phyloP scores from a whole-genome alignment of 2,113 vertebrate genomes.

The Siniperca chuatsi region DNA sequence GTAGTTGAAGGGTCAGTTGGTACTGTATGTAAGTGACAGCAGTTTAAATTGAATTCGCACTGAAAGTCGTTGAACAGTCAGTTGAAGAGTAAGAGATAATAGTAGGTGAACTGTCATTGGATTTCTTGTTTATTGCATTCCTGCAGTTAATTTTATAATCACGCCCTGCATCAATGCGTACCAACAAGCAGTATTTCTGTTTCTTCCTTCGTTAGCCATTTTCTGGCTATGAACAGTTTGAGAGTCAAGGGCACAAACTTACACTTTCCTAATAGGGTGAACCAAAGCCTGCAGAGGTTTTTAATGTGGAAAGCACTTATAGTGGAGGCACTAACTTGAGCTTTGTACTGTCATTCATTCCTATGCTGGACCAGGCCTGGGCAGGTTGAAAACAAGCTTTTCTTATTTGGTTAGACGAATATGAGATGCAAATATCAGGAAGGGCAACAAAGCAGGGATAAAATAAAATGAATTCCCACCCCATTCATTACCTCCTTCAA shows the following conservation, averaged over 20 bases:
- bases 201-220: background rate
- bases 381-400: slow-evolving; percentile 58
- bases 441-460: slow-evolving; percentile 44
- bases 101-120: too few relatives aligned
- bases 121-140: background rate
- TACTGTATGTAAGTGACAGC: too few relatives aligned
- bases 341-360: slow-evolving; percentile 29
- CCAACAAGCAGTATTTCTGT: background rate
- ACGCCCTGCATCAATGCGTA: background rate
- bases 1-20: too few relatives aligned
- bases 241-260: slow-evolving; percentile 34
- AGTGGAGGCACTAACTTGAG: background rate
- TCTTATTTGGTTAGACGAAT: slow-evolving; percentile 58
- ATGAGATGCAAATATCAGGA: slow-evolving; percentile 66
- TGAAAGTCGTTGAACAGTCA: too few relatives aligned
- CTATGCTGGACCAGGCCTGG: slow-evolving; percentile 28
- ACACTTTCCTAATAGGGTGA: background rate
- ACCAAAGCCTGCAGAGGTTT: background rate
- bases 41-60: too few relatives aligned
- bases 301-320: slow-evolving; percentile 22
- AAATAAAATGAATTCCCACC: slow-evolving; percentile 72
- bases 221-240: background rate
- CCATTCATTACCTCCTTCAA: slow-evolving; percentile 72
- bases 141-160: background rate
- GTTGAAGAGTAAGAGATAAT: too few relatives aligned